Evolutionary conservation across 2,888 invertebrate species (phyloP), one percentile per base, ranked within the genome.

Genomic region (Sympetrum striolatum): DNA sequence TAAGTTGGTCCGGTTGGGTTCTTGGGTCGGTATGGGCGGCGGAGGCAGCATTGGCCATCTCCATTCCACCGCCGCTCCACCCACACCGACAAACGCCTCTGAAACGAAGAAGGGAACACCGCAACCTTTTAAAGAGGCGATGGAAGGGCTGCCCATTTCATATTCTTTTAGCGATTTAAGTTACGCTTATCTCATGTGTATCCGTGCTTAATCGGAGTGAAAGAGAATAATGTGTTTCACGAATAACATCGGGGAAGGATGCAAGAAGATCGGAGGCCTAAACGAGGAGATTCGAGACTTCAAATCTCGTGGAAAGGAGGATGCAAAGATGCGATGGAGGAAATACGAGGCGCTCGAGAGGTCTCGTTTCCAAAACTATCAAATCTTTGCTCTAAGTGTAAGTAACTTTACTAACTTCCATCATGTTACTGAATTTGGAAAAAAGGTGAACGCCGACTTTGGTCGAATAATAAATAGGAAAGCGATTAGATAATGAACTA

Each of bases 41-140:
- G 82, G 82, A 53, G 82, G 86, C 64, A 64, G 86, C 58, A 86
- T 37, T 58, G 86, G 60, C 86, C 86, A 37, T 60, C 86, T 60
- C 86, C 86, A 86, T 60, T 60, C 86, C 86, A 60, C 60, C 86
- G 86, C 86, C 60, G 18, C 86, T 86, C 86, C 86, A 86, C 82
- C 82, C 82, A 82, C 82, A 82, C 86, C 86, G 86, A 86, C 86
- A 60, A 60, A 86, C 86, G 86, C 86, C 60, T 86, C 86, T 86
- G 86, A 86, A 86, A 86, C 86, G 86, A 86, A 86, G 86, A 86
- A 86, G 86, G 86, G 86, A 86, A 86, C 39, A 86, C 58, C 86
- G 86, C 64, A 86, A 37, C 86, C 86, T 86, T 86, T 82, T 86
- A 73, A 86, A 64, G 58, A 64, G 60, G 37, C 86, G 60, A 86